A percentile compares a stretch with the other conserved stretches of the same genome.
These are phyloP conservation scores for Arbacia lixula DNA, from an alignment of 53 echinoderm and acorn worm genomes.

Conservation along the genomic window DNA sequence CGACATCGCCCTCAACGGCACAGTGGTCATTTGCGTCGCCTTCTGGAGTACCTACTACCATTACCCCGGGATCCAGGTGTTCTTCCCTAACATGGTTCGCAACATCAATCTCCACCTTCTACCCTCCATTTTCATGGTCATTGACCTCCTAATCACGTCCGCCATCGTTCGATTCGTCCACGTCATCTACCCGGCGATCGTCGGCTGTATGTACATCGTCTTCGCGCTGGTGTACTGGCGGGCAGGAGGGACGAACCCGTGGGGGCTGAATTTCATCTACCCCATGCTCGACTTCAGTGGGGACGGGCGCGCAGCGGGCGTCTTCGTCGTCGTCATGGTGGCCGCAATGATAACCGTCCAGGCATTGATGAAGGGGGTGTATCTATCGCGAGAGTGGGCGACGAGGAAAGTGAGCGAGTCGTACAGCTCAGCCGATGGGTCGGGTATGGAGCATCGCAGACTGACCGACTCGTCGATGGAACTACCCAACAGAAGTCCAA, in stretches of 20 bases:
- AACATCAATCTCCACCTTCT: constrained; percentile 41
- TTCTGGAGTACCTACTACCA: constrained; percentile 20
- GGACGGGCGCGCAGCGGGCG: not conserved
- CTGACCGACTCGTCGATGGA: not conserved
- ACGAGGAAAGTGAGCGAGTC: not conserved
- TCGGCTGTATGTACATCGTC: not conserved
- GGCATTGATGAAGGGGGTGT: constrained; percentile 9
- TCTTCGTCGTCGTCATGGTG: not conserved
- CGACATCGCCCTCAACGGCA: constrained; percentile 17
- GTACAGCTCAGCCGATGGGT: not conserved
- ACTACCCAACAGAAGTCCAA: not conserved
- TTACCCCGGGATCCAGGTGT: not conserved
- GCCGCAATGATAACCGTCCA: not conserved
- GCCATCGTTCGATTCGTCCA: constrained; percentile 15
- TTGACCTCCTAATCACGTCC: constrained; percentile 17
- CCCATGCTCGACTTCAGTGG: constrained; percentile 19
- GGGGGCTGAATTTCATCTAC: constrained; percentile 29
- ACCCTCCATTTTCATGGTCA: constrained; percentile 17
- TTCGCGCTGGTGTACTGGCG: constrained; percentile 36
- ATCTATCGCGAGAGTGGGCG: constrained; percentile 8
- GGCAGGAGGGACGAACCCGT: constrained; percentile 27
- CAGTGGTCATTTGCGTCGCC: not conserved
- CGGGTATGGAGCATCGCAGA: not conserved
- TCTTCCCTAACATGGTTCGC: constrained; percentile 16
- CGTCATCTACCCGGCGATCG: constrained; percentile 8